These are phyloP conservation scores for Eremobia ochroleuca DNA, from an alignment of 2,888 invertebrate species.

Conservation along the genomic window DNA sequence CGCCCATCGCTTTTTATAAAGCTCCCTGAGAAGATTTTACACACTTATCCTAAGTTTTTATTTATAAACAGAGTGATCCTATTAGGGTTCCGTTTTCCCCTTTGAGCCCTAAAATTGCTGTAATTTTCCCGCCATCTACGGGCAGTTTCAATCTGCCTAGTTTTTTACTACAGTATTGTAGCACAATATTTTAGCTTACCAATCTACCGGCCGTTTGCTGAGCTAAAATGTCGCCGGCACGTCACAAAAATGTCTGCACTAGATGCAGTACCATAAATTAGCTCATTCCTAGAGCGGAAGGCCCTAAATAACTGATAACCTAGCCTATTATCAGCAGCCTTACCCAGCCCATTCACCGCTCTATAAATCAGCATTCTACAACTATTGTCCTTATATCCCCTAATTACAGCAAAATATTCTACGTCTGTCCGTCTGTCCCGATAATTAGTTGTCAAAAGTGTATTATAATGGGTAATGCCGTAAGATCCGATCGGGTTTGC, in stretches of 20 bases:
- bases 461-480: slow-evolving; percentile 35
- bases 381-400: slow-evolving; percentile 48
- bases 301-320: slow-evolving; percentile 40
- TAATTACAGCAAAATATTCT: slow-evolving; percentile 57
- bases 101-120: not conserved
- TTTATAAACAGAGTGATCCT: too few species aligned
- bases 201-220: too few species aligned
- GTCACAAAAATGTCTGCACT: not conserved
- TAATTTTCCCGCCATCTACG: not conserved
- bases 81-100: too few species aligned
- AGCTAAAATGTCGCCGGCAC: not conserved
- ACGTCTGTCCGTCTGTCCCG: slow-evolving; percentile 47
- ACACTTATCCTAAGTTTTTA: too few species aligned
- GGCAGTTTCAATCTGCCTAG: too few species aligned
- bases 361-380: slow-evolving; percentile 60
- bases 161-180: too few species aligned
- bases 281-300: not conserved
- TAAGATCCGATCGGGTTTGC: slow-evolving; percentile 26
- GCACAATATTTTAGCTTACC: too few species aligned
- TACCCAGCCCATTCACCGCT: slow-evolving; percentile 21
- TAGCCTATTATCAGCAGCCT: slow-evolving; percentile 28
- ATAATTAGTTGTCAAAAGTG: slow-evolving; percentile 65
- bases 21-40: too few species aligned
- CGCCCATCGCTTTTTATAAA: not conserved
- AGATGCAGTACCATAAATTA: slow-evolving; percentile 16